Evolutionary conservation across 2,888 invertebrate species (phyloP), one percentile per base, ranked within the genome.

Genomic region (Phytoseiulus persimilis): DNA sequence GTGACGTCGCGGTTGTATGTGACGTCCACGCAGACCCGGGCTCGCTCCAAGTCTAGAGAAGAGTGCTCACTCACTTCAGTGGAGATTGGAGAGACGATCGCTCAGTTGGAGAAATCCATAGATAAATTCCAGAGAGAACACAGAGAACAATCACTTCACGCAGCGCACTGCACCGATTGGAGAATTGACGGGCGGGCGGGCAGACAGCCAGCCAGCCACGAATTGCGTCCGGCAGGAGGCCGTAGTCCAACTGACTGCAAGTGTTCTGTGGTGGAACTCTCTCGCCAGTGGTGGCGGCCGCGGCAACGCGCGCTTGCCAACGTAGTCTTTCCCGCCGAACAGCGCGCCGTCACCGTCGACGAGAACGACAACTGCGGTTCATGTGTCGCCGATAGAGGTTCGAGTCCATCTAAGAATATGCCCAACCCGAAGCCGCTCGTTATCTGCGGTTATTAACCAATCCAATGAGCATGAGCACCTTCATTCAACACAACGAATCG

Each of bases 191-290:
- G 28, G 28, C 65, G 65, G 65, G 28, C 65, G 65, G 65, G 28
- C 65, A 23, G 65, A 65, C 23, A 28, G 65, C 14, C 14, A 65
- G 65, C 65, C 65, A 65, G 65, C 65, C 65, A 65, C 65, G 65
- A 65, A 65, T 65, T 65, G 23, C 65, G 65, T 65, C 65, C 28
- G 65, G 14, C 65, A 65, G 65, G 65, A 65, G 65, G 65, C 65
- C 65, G 65, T 65, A 65, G 65, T 65, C 65, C 65, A 65, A 65
- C 65, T 65, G 65, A 65, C 65, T 65, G 65, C 65, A 65, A 65
- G 65, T 65, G 65, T 65, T 65, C 65, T 65, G 65, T 65, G 65
- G 65, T 65, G 65, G 28, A 65, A 65, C 65, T 28, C 65, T 65
- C 65, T 65, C 65, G 65, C 65, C 65, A 23, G 39, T 39, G 3